A percentile compares a stretch with the other conserved stretches of the same genome.
phyloP scores from a whole-genome alignment of 1,140 invertebrate genomes.

The Eciton burchellii region DNA sequence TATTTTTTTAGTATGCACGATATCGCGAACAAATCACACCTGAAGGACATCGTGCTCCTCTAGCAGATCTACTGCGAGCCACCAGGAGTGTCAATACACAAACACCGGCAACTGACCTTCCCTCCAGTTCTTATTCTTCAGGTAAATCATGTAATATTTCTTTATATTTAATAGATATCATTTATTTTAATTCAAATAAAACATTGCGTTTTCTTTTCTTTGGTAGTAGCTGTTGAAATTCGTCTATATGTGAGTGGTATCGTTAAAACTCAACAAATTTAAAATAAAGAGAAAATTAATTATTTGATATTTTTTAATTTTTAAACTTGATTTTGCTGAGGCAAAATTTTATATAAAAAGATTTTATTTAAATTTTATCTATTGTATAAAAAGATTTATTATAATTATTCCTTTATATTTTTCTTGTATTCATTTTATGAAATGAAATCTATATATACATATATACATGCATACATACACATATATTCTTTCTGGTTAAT shows the following conservation, averaged over 20 bases:
- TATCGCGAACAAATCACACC: slow-evolving; percentile 88
- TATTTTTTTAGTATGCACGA: slow-evolving; percentile 80
- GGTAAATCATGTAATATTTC: slow-evolving; percentile 78
- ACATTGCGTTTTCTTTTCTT: slow-evolving; percentile 15
- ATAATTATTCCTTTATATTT: neutral
- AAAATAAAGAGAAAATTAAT: neutral
- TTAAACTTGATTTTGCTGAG: neutral
- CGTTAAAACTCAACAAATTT: too few relatives aligned
- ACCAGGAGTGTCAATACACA: slow-evolving; percentile 93
- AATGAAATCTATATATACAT: slow-evolving; percentile 41
- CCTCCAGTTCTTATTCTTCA: slow-evolving; percentile 87
- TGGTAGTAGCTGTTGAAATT: neutral
- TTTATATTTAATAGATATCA: neutral
- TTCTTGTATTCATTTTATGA: slow-evolving; percentile 8
- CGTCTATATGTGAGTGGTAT: too few relatives aligned
- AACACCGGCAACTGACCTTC: slow-evolving; percentile 89
- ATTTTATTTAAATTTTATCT: neutral
- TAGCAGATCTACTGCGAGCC: slow-evolving; percentile 90
- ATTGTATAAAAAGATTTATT: neutral
- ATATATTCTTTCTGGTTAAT: slow-evolving; percentile 30
- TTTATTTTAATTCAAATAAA: neutral
- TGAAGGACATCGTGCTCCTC: slow-evolving; percentile 93
- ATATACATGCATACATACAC: slow-evolving; percentile 26
- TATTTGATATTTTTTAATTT: neutral
- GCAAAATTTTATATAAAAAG: neutral